Percentiles rank a stretch among this genome's conserved stretches.
These are phyloP conservation scores for Metacarcinus magister DNA, from an alignment of 2,888 invertebrate genomes.

Conservation along the genomic window DNA sequence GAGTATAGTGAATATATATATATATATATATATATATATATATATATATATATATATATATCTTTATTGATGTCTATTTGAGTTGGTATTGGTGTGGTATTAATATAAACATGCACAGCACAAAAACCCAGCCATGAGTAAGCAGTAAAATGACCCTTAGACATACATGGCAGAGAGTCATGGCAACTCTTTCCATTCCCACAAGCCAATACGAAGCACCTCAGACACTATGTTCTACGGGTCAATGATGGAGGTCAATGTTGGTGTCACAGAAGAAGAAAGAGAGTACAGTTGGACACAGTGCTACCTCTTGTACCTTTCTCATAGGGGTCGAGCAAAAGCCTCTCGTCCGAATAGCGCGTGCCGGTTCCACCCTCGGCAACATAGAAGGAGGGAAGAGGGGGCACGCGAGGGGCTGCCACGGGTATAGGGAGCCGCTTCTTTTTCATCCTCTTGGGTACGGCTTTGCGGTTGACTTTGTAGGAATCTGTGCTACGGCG, in stretches of 20 bases:
- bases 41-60: not conserved
- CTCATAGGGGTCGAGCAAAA: constrained; percentile 81
- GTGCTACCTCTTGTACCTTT: constrained; percentile 81
- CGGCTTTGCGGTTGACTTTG: constrained; percentile 88
- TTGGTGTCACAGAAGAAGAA: constrained; percentile 67
- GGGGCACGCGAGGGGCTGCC: constrained; percentile 91
- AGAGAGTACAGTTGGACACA: constrained; percentile 82
- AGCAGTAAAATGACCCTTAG: constrained; percentile 72
- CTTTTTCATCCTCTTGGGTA: constrained; percentile 83
- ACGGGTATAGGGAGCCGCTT: constrained; percentile 93
- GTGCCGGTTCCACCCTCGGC: constrained; percentile 77
- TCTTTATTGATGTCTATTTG: too few relatives aligned
- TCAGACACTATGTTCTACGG: constrained; percentile 66
- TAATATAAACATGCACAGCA: constrained; percentile 44
- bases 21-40: not conserved
- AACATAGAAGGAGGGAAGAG: constrained; percentile 83
- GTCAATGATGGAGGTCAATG: constrained; percentile 60
- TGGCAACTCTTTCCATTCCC: constrained; percentile 52
- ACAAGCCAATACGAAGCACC: constrained; percentile 56
- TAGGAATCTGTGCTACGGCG: constrained; percentile 85
- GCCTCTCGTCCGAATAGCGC: constrained; percentile 80
- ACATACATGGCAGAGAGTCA: constrained; percentile 22
- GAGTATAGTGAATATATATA: not conserved
- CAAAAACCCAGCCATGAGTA: constrained; percentile 70
- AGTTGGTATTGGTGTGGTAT: not conserved